Evolutionary conservation across 2,888 invertebrate genomes (phyloP).

Genomic region (Apodemia mormo): DNA sequence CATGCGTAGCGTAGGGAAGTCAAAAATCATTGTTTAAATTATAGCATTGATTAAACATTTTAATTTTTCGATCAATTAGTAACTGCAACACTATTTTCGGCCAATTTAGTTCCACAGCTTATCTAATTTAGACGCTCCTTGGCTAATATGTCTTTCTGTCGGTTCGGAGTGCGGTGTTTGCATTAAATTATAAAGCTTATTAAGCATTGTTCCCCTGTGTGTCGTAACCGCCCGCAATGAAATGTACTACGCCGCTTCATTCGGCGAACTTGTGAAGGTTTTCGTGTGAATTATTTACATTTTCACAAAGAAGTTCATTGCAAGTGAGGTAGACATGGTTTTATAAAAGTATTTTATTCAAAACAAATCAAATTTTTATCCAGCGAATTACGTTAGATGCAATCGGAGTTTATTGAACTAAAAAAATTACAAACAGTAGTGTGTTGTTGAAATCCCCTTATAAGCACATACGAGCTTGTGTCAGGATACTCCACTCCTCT

Average conservation of each 20-base stretch:
- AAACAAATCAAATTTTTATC: no score
- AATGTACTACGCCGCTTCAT: conserved; percentile 52
- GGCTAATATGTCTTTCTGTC: conserved; percentile 58
- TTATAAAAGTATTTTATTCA: not conserved
- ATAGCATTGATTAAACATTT: no score
- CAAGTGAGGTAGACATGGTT: conserved; percentile 17
- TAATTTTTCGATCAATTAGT: not conserved
- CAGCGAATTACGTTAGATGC: no score
- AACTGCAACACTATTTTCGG: conserved; percentile 1
- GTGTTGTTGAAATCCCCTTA: no score
- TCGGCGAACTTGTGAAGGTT: conserved; percentile 46
- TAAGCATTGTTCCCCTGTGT: conserved; percentile 71
- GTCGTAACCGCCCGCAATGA: conserved; percentile 66
- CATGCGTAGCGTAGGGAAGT: no score
- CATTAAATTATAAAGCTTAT: conserved; percentile 77
- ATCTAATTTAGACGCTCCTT: conserved; percentile 27
- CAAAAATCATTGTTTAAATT: no score
- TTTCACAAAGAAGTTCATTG: conserved; percentile 29
- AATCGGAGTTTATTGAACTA: no score
- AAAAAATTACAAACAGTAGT: no score
- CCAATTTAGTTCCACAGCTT: conserved; percentile 20
- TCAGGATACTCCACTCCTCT: no score
- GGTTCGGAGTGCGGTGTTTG: conserved; percentile 51
- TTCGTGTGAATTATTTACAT: conserved; percentile 52
- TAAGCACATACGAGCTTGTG: no score